These are phyloP conservation scores for Protonibea diacanthus DNA, from an alignment of 2,797 vertebrate genomes.

Conservation along the genomic window DNA sequence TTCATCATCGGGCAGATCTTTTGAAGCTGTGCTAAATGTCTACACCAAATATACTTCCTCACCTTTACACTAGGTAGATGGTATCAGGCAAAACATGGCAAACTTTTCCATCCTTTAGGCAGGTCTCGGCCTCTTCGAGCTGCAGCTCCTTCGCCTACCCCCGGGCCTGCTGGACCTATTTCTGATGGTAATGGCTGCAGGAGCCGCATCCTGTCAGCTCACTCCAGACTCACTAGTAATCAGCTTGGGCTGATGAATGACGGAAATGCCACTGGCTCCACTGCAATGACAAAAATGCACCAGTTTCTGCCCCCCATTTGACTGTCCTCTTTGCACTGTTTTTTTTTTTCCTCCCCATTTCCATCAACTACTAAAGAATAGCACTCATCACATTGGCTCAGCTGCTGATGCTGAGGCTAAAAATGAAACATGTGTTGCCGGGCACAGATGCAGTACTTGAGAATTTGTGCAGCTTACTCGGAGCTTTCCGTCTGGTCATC, in stretches of 20 bases:
- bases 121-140: slow-evolving; percentile 68
- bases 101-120: slow-evolving; percentile 71
- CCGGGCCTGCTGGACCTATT: slow-evolving; percentile 80
- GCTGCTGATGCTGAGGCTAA: slow-evolving; percentile 69
- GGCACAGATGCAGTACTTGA: slow-evolving; percentile 51
- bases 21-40: slow-evolving; percentile 57
- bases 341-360: slow-evolving; percentile 31
- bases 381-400: slow-evolving; percentile 65
- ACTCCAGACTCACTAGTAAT: slow-evolving; percentile 83
- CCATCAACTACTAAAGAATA: slow-evolving; percentile 62
- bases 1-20: slow-evolving; percentile 56
- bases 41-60: slow-evolving; percentile 17
- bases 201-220: slow-evolving; percentile 86
- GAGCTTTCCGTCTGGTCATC: slow-evolving; percentile 46
- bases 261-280: slow-evolving; percentile 82
- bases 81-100: slow-evolving; percentile 76
- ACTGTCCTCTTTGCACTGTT: slow-evolving; percentile 67
- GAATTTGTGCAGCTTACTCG: slow-evolving; percentile 37
- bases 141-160: slow-evolving; percentile 57
- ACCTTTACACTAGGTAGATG: slow-evolving; percentile 48
- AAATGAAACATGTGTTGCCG: slow-evolving; percentile 67
- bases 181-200: slow-evolving; percentile 85
- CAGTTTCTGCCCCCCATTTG: slow-evolving; percentile 32
- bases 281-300: slow-evolving; percentile 57
- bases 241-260: slow-evolving; percentile 83